Conservation (phyloP, 1,140 invertebrate species). For the Bombus breviceps region DNA sequence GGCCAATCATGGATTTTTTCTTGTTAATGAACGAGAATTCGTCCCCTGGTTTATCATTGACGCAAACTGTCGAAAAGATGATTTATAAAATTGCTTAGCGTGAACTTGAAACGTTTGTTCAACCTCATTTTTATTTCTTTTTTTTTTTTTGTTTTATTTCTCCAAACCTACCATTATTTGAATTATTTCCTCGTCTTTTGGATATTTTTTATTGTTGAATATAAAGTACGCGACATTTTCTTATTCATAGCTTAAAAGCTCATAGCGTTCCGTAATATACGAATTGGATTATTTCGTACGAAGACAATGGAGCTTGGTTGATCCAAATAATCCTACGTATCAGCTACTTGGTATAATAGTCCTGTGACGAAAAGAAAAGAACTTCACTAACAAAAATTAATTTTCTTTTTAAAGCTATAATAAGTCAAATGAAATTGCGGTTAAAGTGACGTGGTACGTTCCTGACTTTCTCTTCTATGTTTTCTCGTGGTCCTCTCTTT, state of each 20-base stretch:
- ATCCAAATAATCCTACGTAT: neutral
- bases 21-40: constrained; percentile 49
- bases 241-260: too few species aligned
- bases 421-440: neutral
- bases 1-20: constrained; percentile 46
- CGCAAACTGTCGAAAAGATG: neutral
- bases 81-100: neutral
- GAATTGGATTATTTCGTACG: too few species aligned
- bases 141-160: too few species aligned
- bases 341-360: neutral
- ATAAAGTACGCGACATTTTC: too few species aligned
- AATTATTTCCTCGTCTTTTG: too few species aligned
- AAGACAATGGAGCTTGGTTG: too few species aligned
- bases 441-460: constrained; percentile 39
- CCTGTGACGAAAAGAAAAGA: neutral
- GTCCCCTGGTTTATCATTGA: neutral
- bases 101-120: neutral
- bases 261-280: neutral
- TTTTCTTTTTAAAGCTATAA: neutral
- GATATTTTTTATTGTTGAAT: too few species aligned
- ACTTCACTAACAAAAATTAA: neutral
- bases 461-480: constrained; percentile 63
- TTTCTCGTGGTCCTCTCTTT: constrained; percentile 45
- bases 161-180: too few species aligned
- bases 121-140: neutral